Evolutionary conservation across 2,797 vertebrate species (phyloP).

Genomic region (Epinephelus awoara): DNA sequence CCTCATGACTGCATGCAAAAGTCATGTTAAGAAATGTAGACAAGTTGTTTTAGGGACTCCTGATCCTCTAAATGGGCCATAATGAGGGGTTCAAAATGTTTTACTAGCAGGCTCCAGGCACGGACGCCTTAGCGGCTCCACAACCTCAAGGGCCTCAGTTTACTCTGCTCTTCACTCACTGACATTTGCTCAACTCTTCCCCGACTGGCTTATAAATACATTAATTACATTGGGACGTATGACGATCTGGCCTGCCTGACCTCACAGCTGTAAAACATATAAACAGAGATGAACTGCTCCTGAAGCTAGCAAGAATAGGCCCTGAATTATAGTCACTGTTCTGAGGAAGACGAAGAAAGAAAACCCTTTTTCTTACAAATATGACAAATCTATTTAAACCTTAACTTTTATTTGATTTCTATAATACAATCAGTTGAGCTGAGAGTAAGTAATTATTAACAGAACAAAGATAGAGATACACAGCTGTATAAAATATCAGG

Average conservation of each 20-base stretch:
- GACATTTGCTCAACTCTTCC: conserved; percentile 63
- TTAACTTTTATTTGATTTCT: conserved; percentile 7
- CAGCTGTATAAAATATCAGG: conserved; percentile 48
- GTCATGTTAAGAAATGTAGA: conserved; percentile 69
- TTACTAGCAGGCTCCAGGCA: conserved; percentile 74
- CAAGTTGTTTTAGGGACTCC: conserved; percentile 80
- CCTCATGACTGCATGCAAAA: conserved; percentile 63
- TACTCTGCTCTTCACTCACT: conserved; percentile 60
- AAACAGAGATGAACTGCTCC: conserved; percentile 48
- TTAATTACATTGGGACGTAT: conserved; percentile 67
- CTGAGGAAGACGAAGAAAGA: not conserved
- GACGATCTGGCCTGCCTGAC: conserved; percentile 57
- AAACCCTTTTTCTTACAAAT: not conserved
- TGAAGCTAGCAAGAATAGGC: conserved; percentile 19
- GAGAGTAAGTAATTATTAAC: conserved; percentile 55
- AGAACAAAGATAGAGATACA: conserved; percentile 35
- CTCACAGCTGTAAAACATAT: conserved; percentile 67
- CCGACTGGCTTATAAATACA: conserved; percentile 69
- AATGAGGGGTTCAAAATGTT: conserved; percentile 80
- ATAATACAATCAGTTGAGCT: conserved; percentile 6
- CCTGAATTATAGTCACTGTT: conserved; percentile 24
- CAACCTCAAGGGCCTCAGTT: conserved; percentile 62
- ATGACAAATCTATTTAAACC: not conserved
- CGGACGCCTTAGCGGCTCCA: conserved; percentile 71
- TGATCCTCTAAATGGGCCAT: conserved; percentile 76